Percentiles rank a stretch among this genome's conserved stretches.
phyloP scores from a whole-genome alignment of 1,140 invertebrate genomes.

The Drepana arcuata region DNA sequence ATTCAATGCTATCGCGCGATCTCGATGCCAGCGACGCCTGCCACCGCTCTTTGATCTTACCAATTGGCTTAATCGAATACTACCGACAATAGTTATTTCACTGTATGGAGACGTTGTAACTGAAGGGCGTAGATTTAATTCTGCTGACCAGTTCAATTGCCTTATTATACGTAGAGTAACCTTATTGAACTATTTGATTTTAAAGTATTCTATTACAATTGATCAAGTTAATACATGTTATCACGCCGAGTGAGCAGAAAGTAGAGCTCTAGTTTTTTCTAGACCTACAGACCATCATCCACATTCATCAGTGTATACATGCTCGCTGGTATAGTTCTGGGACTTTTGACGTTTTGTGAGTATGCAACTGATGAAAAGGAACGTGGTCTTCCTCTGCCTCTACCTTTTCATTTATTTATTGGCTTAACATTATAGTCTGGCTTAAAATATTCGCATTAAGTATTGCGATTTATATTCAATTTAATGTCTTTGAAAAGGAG shows the following conservation, averaged over 20 bases:
- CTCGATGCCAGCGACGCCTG: background rate
- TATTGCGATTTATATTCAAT: too few relatives aligned
- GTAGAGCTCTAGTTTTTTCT: background rate
- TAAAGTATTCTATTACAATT: too few relatives aligned
- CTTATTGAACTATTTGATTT: slow-evolving; percentile 1
- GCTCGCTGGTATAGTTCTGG: background rate
- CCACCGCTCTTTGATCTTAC: slow-evolving; percentile 36
- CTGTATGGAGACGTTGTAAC: slow-evolving; percentile 14
- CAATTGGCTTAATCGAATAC: slow-evolving; percentile 53
- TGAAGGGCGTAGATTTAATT: slow-evolving; percentile 8
- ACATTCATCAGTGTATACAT: background rate
- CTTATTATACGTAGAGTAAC: too few relatives aligned
- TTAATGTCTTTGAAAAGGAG: too few relatives aligned
- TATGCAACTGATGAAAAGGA: too few relatives aligned
- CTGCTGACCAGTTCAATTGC: too few relatives aligned
- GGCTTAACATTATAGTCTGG: too few relatives aligned
- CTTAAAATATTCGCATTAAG: too few relatives aligned
- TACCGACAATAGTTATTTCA: slow-evolving; percentile 30
- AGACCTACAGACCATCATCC: background rate
- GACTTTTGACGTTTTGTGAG: too few relatives aligned
- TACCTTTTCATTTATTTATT: too few relatives aligned
- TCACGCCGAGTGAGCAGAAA: background rate
- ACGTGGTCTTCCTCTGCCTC: too few relatives aligned
- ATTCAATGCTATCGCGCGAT: background rate
- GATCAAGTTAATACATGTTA: background rate